phyloP scores from a whole-genome alignment of 2,797 vertebrate genomes.

The Anabas testudineus region DNA sequence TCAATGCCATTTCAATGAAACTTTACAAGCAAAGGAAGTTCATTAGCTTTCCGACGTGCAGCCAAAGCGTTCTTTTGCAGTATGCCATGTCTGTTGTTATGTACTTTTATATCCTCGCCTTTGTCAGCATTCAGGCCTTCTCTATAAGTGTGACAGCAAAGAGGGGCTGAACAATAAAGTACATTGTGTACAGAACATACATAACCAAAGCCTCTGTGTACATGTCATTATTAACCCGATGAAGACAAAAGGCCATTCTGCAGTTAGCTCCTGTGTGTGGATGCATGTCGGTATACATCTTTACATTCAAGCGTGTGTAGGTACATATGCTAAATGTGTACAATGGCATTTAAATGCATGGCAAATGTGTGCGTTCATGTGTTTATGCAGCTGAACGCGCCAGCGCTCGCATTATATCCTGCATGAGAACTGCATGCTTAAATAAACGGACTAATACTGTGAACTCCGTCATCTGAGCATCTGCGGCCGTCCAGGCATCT shows the following conservation, averaged over 20 bases:
- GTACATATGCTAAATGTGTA: background rate
- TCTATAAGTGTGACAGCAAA: constrained; percentile 47
- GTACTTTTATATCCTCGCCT: constrained; percentile 50
- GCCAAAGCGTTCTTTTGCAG: constrained; percentile 33
- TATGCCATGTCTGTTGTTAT: constrained; percentile 29
- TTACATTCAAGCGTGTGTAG: constrained; percentile 10
- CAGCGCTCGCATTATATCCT: constrained; percentile 1
- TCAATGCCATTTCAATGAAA: background rate
- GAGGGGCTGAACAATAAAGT: constrained; percentile 58
- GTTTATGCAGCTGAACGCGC: constrained; percentile 18
- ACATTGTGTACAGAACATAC: constrained; percentile 35
- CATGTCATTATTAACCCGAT: constrained; percentile 16
- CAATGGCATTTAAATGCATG: background rate
- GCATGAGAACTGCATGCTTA: constrained; percentile 4
- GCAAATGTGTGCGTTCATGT: background rate
- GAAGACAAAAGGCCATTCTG: background rate
- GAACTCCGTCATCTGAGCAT: constrained; percentile 18
- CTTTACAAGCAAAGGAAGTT: constrained; percentile 5
- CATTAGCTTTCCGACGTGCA: constrained; percentile 25
- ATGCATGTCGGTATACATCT: constrained; percentile 5
- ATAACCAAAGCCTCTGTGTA: constrained; percentile 14
- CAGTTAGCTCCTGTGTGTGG: background rate
- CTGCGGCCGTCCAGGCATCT: constrained; percentile 15
- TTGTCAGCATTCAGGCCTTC: constrained; percentile 50
- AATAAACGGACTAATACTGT: constrained; percentile 22